A percentile compares a stretch with the other conserved stretches of the same genome.
phyloP scores from a whole-genome alignment of 1,140 invertebrate genomes.

The Neotoxoptera formosana region DNA sequence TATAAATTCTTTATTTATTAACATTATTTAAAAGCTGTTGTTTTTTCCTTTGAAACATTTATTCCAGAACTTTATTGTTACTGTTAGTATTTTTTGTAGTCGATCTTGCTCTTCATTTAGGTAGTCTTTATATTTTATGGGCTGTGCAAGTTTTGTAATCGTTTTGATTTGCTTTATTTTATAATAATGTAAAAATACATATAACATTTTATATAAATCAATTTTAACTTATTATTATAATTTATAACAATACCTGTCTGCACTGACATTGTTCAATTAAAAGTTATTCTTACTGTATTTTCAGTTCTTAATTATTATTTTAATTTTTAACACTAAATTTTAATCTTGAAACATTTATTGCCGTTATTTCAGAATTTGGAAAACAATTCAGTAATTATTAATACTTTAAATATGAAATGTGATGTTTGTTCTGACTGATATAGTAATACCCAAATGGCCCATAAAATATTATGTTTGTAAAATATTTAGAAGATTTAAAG shows the following conservation, averaged over 20 bases:
- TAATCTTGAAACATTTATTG: no score
- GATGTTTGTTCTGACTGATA: no score
- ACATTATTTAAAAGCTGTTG: not conserved
- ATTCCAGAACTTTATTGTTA: not conserved
- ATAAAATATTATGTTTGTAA: no score
- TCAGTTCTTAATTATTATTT: not conserved
- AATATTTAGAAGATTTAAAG: no score
- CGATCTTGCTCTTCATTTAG: not conserved
- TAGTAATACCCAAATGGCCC: no score
- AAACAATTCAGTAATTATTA: not conserved
- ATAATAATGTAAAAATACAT: not conserved
- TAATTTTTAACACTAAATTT: no score
- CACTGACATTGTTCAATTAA: not conserved
- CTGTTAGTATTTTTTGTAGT: not conserved
- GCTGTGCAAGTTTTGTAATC: not conserved
- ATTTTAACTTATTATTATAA: not conserved
- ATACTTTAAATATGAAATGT: no score
- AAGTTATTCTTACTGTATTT: not conserved
- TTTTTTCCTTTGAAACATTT: not conserved
- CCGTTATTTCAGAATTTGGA: not conserved
- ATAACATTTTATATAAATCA: conserved; percentile 11
- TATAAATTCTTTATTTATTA: not conserved
- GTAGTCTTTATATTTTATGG: conserved; percentile 8
- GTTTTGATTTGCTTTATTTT: not conserved
- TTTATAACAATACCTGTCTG: not conserved